Conservation (phyloP, 2,113 vertebrate species). For the Pomatorhinus ruficollis region DNA sequence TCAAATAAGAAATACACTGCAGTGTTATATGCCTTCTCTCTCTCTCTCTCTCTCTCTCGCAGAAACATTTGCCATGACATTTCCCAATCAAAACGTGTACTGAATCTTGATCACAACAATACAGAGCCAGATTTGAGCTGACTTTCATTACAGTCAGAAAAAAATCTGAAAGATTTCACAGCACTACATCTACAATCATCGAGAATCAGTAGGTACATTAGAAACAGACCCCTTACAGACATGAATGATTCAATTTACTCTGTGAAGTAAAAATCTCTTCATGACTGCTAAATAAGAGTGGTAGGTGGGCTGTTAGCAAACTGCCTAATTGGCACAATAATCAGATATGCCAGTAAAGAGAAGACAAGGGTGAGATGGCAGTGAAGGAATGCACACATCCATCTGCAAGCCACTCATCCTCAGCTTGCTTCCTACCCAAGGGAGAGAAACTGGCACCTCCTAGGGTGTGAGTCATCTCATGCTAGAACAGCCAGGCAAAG, state of each 20-base stretch:
- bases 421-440: not conserved
- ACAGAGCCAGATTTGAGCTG: not conserved
- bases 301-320: constrained; percentile 28
- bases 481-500: not conserved
- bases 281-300: not conserved
- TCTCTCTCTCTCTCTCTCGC: not conserved
- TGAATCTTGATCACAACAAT: not conserved
- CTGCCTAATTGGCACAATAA: not conserved
- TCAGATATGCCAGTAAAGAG: not conserved
- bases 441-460: not conserved
- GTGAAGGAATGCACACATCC: not conserved
- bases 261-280: not conserved
- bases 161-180: not conserved
- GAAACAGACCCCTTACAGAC: not conserved
- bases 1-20: not conserved
- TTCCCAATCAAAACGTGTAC: not conserved
- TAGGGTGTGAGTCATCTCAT: not conserved
- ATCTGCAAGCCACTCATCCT: not conserved
- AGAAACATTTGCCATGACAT: not conserved
- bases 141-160: not conserved
- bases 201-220: not conserved
- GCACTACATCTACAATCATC: not conserved
- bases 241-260: not conserved
- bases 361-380: not conserved
- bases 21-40: not conserved